Percentiles rank a stretch among this genome's conserved stretches.
These are phyloP conservation scores for Philereme transversata DNA, from an alignment of 2,888 invertebrate genomes.

Conservation along the genomic window DNA sequence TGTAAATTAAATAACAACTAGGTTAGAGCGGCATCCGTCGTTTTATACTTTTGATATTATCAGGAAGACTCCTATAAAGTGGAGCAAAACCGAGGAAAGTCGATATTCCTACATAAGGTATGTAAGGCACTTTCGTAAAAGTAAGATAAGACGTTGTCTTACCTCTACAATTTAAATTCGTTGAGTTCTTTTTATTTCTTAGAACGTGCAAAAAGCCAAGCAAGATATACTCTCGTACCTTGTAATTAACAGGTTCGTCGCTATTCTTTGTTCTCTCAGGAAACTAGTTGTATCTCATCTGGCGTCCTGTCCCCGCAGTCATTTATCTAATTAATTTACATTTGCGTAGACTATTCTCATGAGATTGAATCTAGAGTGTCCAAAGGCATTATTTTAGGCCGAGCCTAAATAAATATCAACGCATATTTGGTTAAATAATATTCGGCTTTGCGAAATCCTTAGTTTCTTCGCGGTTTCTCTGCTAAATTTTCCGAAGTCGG, in stretches of 20 bases:
- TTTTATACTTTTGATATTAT: too few relatives aligned
- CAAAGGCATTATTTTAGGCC: not conserved
- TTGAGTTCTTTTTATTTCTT: not conserved
- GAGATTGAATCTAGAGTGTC: slow-evolving; percentile 4
- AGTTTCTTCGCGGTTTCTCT: too few relatives aligned
- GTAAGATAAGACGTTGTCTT: not conserved
- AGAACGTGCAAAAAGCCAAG: slow-evolving; percentile 6
- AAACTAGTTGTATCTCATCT: slow-evolving; percentile 22
- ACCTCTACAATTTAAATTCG: slow-evolving; percentile 2
- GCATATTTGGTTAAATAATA: too few relatives aligned
- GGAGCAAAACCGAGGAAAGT: not conserved
- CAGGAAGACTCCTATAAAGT: too few relatives aligned
- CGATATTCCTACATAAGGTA: not conserved
- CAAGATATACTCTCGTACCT: not conserved
- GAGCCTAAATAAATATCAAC: not conserved
- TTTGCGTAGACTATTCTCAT: slow-evolving; percentile 13
- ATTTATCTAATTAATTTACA: slow-evolving; percentile 14
- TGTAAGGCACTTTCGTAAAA: not conserved
- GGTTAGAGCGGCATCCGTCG: too few relatives aligned
- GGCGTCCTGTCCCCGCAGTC: slow-evolving; percentile 17
- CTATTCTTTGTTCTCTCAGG: slow-evolving; percentile 23
- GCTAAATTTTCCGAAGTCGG: too few relatives aligned
- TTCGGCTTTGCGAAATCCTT: too few relatives aligned
- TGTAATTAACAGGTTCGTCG: slow-evolving; percentile 13
- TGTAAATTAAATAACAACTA: not conserved